phyloP scores from a whole-genome alignment of 1,140 invertebrate species.

The Zaprionus taronus region DNA sequence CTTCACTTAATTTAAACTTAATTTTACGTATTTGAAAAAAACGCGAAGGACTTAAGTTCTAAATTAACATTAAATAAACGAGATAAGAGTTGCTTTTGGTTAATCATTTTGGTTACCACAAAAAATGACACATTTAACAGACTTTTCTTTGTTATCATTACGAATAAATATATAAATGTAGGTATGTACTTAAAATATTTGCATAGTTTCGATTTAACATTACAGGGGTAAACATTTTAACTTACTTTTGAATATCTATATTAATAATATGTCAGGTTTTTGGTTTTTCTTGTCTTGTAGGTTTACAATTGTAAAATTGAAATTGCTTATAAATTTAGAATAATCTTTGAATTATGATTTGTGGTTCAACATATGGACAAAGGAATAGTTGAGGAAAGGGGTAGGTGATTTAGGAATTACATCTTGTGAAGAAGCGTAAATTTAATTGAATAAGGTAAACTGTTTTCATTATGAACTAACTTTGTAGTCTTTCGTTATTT shows the following conservation, averaged over 20 bases:
- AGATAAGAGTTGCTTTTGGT: slow-evolving; percentile 59
- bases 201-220: slow-evolving; percentile 39
- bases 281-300: slow-evolving; percentile 24
- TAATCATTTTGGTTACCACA: slow-evolving; percentile 65
- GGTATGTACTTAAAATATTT: slow-evolving; percentile 42
- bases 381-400: not conserved
- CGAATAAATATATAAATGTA: slow-evolving; percentile 43
- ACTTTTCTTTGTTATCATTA: slow-evolving; percentile 73
- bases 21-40: slow-evolving; percentile 56
- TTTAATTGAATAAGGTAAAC: slow-evolving; percentile 37
- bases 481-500: slow-evolving; percentile 20
- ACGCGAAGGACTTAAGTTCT: slow-evolving; percentile 51
- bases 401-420: slow-evolving; percentile 6
- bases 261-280: slow-evolving; percentile 48
- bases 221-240: slow-evolving; percentile 62
- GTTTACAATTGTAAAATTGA: slow-evolving; percentile 68
- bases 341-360: slow-evolving; percentile 41
- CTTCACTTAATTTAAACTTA: slow-evolving; percentile 52
- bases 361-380: not conserved
- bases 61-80: slow-evolving; percentile 65
- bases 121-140: slow-evolving; percentile 80
- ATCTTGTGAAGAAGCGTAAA: slow-evolving; percentile 47
- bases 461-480: slow-evolving; percentile 33
- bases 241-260: slow-evolving; percentile 53
- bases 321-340: slow-evolving; percentile 84